Percentiles rank a stretch among this genome's conserved stretches.
phyloP scores from a whole-genome alignment of 2,888 invertebrate genomes.

The Gryllus longicercus region DNA sequence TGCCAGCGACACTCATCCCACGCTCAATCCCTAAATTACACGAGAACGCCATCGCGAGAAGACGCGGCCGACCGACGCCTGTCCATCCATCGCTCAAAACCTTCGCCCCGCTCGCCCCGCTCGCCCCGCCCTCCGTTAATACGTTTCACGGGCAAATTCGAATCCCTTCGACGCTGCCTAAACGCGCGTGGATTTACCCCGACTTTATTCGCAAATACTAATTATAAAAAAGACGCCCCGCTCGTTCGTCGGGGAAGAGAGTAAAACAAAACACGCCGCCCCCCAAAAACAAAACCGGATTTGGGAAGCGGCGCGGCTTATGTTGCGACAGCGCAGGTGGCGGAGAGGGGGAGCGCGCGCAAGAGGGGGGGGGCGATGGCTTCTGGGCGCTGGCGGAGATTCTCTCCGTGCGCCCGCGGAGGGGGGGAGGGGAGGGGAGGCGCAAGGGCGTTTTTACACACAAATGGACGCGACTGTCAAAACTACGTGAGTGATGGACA shows the following conservation, averaged over 20 bases:
- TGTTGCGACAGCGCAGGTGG: background rate
- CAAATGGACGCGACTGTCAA: background rate
- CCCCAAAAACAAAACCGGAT: background rate
- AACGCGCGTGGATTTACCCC: background rate
- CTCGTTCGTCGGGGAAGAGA: background rate
- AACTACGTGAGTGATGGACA: slow-evolving; percentile 31
- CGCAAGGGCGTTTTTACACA: background rate
- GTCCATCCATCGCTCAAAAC: background rate
- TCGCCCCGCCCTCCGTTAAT: background rate
- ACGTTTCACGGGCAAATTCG: background rate
- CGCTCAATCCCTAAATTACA: too few species aligned
- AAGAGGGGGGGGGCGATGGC: background rate
- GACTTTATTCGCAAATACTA: slow-evolving; percentile 17
- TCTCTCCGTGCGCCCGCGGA: background rate
- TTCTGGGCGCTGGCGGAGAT: background rate
- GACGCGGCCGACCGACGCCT: background rate
- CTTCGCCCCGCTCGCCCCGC: background rate
- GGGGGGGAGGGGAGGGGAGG: background rate
- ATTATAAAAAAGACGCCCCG: slow-evolving; percentile 9
- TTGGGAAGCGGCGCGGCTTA: background rate
- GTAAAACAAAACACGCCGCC: background rate
- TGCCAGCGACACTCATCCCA: too few species aligned
- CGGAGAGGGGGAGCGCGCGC: background rate
- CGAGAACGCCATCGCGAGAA: background rate
- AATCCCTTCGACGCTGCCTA: background rate